A percentile compares a stretch with the other conserved stretches of the same genome.
These are phyloP conservation scores for Exephanes ischioxanthus DNA, from an alignment of 2,888 invertebrate species.

Conservation along the genomic window DNA sequence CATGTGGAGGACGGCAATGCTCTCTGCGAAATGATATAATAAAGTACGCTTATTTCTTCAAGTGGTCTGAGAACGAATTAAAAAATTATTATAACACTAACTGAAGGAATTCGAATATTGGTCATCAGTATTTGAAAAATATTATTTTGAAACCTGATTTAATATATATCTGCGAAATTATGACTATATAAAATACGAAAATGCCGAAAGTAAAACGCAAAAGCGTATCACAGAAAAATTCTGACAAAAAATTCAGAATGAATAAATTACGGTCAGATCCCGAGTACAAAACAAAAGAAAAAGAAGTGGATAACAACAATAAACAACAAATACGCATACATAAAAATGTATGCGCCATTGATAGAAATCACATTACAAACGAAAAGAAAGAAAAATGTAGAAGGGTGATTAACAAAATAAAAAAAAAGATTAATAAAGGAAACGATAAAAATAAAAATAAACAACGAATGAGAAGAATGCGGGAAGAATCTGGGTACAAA, in stretches of 20 bases:
- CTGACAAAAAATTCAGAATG: neutral
- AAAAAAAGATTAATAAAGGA: slow-evolving; percentile 1
- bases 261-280: neutral
- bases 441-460: slow-evolving; percentile 7
- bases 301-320: neutral
- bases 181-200: neutral
- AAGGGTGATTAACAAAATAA: neutral
- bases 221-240: slow-evolving; percentile 5
- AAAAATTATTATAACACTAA: too few species aligned
- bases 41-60: too few species aligned
- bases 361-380: neutral
- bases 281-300: slow-evolving; percentile 11
- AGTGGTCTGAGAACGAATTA: too few species aligned
- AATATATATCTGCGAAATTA: too few species aligned
- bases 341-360: neutral
- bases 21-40: too few species aligned
- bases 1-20: too few species aligned
- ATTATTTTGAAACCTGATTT: too few species aligned
- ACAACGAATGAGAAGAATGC: slow-evolving; percentile 9
- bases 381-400: neutral
- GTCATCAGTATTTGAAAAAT: too few species aligned
- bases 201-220: slow-evolving; percentile 23
- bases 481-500: neutral
- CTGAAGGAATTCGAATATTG: too few species aligned
- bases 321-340: neutral